A percentile compares a stretch with the other conserved stretches of the same genome.
Conservation (phyloP, 2,888 invertebrate genomes). For the Eudemis profundana region DNA sequence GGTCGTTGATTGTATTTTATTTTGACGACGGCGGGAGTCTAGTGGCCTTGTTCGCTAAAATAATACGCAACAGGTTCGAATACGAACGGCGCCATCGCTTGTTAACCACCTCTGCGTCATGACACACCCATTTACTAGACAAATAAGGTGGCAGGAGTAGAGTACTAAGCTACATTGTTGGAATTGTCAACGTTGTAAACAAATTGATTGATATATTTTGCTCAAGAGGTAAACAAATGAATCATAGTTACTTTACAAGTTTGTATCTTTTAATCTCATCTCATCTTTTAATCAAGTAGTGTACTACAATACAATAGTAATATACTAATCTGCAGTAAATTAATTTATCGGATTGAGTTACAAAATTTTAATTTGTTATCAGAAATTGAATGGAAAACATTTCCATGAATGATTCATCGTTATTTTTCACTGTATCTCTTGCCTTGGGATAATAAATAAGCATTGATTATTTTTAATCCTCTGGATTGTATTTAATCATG, state of each 20-base stretch:
- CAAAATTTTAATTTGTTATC: not conserved
- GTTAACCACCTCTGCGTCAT: slow-evolving; percentile 72
- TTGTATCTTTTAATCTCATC: not conserved
- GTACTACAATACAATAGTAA: too few species aligned
- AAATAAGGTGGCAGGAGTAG: slow-evolving; percentile 72
- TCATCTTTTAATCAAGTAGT: too few species aligned
- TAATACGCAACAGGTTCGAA: slow-evolving; percentile 74
- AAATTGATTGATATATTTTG: slow-evolving; percentile 32
- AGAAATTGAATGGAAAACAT: slow-evolving; percentile 12
- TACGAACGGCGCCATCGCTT: slow-evolving; percentile 59
- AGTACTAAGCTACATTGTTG: slow-evolving; percentile 55
- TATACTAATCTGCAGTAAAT: not conserved
- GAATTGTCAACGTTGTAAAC: slow-evolving; percentile 42
- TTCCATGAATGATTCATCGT: slow-evolving; percentile 8
- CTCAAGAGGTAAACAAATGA: slow-evolving; percentile 22
- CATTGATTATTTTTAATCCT: not conserved
- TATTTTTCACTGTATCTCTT: slow-evolving; percentile 8
- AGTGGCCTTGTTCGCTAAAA: slow-evolving; percentile 74
- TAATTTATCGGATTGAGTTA: not conserved
- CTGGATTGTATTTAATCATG: slow-evolving; percentile 18
- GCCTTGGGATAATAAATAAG: too few species aligned
- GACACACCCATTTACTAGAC: slow-evolving; percentile 81
- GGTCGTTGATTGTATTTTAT: slow-evolving; percentile 54
- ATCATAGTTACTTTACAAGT: not conserved
- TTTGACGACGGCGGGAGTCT: slow-evolving; percentile 58